Evolutionary conservation across 2,888 invertebrate species (phyloP).

Genomic region (Spilosoma lubricipeda): DNA sequence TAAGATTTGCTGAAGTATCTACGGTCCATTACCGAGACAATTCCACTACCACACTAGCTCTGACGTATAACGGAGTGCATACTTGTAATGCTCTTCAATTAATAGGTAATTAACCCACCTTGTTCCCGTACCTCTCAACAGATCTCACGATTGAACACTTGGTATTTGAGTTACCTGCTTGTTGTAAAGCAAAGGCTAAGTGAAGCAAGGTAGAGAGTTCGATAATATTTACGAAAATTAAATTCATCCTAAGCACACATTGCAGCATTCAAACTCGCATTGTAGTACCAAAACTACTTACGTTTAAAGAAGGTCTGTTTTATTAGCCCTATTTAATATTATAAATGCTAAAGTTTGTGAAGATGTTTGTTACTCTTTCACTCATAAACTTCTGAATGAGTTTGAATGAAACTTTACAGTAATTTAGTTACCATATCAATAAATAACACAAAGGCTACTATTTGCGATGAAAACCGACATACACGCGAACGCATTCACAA

Average conservation of each 20-base stretch:
- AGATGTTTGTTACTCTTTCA: too few species aligned
- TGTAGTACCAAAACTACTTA: neutral
- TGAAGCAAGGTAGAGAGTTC: neutral
- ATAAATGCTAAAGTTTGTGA: too few species aligned
- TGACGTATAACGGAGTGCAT: slow-evolving; percentile 43
- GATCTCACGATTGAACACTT: slow-evolving; percentile 35
- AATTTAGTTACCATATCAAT: too few species aligned
- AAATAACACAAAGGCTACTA: too few species aligned
- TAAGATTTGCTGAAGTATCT: slow-evolving; percentile 4
- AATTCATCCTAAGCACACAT: neutral
- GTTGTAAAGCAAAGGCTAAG: slow-evolving; percentile 24
- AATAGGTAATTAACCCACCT: slow-evolving; percentile 67
- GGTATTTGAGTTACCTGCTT: slow-evolving; percentile 34
- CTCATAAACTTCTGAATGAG: too few species aligned
- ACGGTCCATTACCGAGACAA: slow-evolving; percentile 37
- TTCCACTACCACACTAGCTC: slow-evolving; percentile 34
- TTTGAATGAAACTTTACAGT: too few species aligned
- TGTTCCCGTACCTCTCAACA: slow-evolving; percentile 45
- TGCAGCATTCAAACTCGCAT: neutral
- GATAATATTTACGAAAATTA: neutral
- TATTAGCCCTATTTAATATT: neutral
- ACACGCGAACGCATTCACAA: too few species aligned
- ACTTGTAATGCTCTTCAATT: slow-evolving; percentile 56
- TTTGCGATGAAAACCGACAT: too few species aligned
- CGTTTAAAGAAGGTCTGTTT: neutral